Evolutionary conservation across 2,888 invertebrate genomes (phyloP).

Genomic region (Morpho helenor): DNA sequence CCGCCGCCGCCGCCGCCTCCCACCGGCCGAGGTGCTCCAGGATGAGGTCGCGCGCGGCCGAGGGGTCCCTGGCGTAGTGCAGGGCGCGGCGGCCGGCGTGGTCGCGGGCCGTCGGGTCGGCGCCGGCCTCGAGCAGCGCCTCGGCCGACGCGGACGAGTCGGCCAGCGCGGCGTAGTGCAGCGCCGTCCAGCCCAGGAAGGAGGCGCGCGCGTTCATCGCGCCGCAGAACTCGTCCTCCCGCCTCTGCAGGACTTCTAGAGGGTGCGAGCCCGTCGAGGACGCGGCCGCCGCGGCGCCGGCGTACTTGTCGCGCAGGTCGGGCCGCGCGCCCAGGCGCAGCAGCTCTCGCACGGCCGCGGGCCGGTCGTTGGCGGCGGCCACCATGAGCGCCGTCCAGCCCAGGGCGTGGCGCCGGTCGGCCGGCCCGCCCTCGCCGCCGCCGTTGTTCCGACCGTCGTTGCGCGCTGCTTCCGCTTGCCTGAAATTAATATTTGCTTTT

Average conservation of each 20-base stretch:
- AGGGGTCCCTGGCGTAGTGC: conserved; percentile 84
- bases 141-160: conserved; percentile 82
- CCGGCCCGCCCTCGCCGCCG: conserved; percentile 61
- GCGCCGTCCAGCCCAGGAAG: conserved; percentile 91
- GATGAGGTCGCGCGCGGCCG: conserved; percentile 81
- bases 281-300: conserved; percentile 83
- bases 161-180: conserved; percentile 92
- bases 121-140: conserved; percentile 85
- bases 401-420: conserved; percentile 85
- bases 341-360: conserved; percentile 79
- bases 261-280: conserved; percentile 83
- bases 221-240: conserved; percentile 91
- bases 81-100: conserved; percentile 87
- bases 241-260: conserved; percentile 83
- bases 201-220: conserved; percentile 84
- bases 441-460: conserved; percentile 27
- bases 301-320: conserved; percentile 86
- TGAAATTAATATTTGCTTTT: conserved; percentile 25
- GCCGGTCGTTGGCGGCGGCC: conserved; percentile 88
- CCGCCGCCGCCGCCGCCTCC: conserved; percentile 80
- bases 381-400: conserved; percentile 94
- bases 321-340: conserved; percentile 88
- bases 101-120: conserved; percentile 86
- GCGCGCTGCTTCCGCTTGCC: conserved; percentile 49
- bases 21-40: conserved; percentile 67